Percentiles rank a stretch among this genome's conserved stretches.
Conservation (phyloP, 1,140 invertebrate genomes). For the Brachionus sp. region DNA sequence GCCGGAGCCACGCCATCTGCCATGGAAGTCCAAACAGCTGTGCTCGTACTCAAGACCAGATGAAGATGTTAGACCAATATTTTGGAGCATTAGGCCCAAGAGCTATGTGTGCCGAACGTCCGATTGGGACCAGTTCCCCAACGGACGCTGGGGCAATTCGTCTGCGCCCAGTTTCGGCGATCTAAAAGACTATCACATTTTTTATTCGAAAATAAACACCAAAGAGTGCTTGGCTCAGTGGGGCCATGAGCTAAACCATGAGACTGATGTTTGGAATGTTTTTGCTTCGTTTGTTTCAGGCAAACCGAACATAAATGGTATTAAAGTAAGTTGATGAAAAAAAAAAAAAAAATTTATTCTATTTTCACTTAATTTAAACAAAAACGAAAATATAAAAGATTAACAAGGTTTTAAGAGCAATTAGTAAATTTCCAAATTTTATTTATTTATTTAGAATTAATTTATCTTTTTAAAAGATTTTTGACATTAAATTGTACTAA, state of each 20-base stretch:
- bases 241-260: conserved; percentile 61
- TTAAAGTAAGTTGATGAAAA: conserved; percentile 61
- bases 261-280: conserved; percentile 65
- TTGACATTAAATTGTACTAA: too few species aligned
- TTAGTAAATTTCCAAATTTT: too few species aligned
- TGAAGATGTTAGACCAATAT: conserved; percentile 66
- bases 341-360: too few species aligned
- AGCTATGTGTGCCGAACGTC: conserved; percentile 65
- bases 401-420: too few species aligned
- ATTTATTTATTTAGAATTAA: too few species aligned
- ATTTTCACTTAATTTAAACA: too few species aligned
- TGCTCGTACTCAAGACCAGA: conserved; percentile 55
- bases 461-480: too few species aligned
- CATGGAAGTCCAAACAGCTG: conserved; percentile 64
- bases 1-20: conserved; percentile 59
- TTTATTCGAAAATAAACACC: conserved; percentile 59
- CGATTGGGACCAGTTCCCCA: conserved; percentile 68
- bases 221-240: conserved; percentile 59
- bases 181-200: conserved; percentile 66
- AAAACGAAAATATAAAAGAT: too few species aligned
- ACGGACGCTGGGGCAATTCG: conserved; percentile 66
- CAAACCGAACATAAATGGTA: conserved; percentile 58
- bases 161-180: conserved; percentile 66
- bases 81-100: conserved; percentile 65
- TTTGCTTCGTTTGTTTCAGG: conserved; percentile 63